Conservation (phyloP, 2,113 vertebrate genomes). For the Perognathus longimembris region DNA sequence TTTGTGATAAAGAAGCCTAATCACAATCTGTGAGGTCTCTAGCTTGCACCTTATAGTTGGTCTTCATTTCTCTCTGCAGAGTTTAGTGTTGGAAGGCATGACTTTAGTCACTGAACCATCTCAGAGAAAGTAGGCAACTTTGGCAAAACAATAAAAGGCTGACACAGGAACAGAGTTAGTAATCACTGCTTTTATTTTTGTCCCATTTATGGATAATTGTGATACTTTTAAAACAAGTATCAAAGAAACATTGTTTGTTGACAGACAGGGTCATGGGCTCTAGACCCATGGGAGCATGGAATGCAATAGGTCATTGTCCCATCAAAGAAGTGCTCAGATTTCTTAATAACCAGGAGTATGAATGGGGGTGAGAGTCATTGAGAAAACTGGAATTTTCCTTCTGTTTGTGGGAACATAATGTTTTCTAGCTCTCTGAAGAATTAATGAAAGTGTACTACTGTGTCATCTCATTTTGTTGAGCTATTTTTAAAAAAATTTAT, state of each 20-base stretch:
- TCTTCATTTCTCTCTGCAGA: slow-evolving; percentile 9
- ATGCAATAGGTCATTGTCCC: not conserved
- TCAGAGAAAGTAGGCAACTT: not conserved
- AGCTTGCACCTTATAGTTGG: not conserved
- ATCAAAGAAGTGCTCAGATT: not conserved
- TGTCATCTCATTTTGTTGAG: not conserved
- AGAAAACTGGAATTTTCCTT: slow-evolving; percentile 35
- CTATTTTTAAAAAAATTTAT: not conserved
- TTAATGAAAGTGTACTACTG: not conserved
- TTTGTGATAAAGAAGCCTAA: not conserved
- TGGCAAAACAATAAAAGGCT: not conserved
- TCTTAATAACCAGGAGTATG: not conserved
- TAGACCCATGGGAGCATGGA: not conserved
- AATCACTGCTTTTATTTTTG: not conserved
- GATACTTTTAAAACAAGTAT: not conserved
- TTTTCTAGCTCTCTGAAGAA: not conserved
- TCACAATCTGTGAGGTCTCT: not conserved
- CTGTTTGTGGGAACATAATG: not conserved
- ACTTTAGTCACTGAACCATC: not conserved
- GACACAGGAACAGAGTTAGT: not conserved
- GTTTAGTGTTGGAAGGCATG: not conserved
- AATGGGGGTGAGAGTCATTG: not conserved
- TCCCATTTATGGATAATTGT: not conserved
- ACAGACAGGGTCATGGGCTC: not conserved
- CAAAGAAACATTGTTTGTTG: slow-evolving; percentile 20